Evolutionary conservation across 2,113 vertebrate species (phyloP), one percentile per base, ranked within the genome.

Genomic region (Phyllopteryx taeniolatus): DNA sequence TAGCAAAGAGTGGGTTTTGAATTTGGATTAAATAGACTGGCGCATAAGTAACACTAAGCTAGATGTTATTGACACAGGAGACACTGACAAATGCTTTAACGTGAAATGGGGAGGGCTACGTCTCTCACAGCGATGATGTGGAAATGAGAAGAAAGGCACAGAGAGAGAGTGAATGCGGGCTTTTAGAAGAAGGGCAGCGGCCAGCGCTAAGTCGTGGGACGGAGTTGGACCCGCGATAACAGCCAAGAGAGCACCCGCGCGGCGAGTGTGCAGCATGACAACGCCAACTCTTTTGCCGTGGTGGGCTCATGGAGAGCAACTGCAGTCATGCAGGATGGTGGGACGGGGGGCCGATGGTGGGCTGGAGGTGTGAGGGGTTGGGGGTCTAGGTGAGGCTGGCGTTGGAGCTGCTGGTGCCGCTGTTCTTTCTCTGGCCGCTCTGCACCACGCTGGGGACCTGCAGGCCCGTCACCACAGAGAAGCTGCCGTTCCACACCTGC

Each of bases 401-500:
- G 13, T 94, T 96, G 78, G 96, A 98, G 88, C 96, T 98, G 92
- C 96, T 98, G 66, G 96, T 96, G 0, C 92, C 92, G 46, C 96
- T 98, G 89, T 94, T 96, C 53, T 94, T 93, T 79, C 96, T 95
- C 94, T 97, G 96, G 0, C 96, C 92, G 19, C 95, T 94, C 70
- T 90, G 93, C 77, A 98, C 94, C 0, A 93, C 79, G 51, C 93
- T 96, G 83, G 97, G 97, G 15, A 98, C 96, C 93, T 98, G 97
- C 69, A 98, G 78, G 8, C 97, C 97, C 0, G 95, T 95, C 1
- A 93, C 93, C 57, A 98, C 95, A 0, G 96, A 95, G 87, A 98
- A 98, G 80, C 91, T 96, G 57, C 97, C 97, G 0, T 97, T 98
- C 97, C 97, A 98, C 67, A 98, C 97, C 97, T 98, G 85, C 15